Conservation (phyloP, 2,113 vertebrate species). For the Glaucomys volans region DNA sequence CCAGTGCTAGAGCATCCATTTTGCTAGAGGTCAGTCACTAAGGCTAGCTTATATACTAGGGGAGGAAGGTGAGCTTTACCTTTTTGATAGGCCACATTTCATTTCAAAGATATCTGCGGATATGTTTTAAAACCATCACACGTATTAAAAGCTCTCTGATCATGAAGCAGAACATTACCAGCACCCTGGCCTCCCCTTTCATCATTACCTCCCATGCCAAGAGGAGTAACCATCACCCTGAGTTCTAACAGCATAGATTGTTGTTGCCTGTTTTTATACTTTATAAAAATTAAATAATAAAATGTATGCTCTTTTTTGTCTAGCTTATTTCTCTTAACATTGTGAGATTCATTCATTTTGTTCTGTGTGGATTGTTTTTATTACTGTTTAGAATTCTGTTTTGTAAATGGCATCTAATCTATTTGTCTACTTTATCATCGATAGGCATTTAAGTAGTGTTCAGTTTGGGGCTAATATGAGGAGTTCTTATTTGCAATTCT, state of each 20-base stretch:
- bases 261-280: neutral
- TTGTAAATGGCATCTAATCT: constrained; percentile 14
- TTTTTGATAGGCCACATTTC: neutral
- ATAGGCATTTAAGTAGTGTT: neutral
- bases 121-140: constrained; percentile 8
- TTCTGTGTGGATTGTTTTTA: constrained; percentile 2
- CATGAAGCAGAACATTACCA: constrained; percentile 26
- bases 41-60: neutral
- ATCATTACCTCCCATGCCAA: neutral
- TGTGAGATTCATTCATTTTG: neutral
- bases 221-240: neutral
- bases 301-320: neutral
- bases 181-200: neutral
- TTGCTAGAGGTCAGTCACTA: neutral
- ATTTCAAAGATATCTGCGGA: neutral
- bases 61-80: neutral
- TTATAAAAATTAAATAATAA: neutral
- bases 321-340: neutral
- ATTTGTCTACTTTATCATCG: constrained; percentile 9
- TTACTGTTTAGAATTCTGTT: constrained; percentile 17
- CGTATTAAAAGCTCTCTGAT: neutral
- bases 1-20: neutral
- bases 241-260: neutral
- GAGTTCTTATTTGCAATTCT: constrained; percentile 9
- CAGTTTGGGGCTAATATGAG: neutral